A percentile compares a stretch with the other conserved stretches of the same genome.
These are phyloP conservation scores for Danio jaintianensis DNA, from an alignment of 2,797 vertebrate genomes.

Conservation along the genomic window DNA sequence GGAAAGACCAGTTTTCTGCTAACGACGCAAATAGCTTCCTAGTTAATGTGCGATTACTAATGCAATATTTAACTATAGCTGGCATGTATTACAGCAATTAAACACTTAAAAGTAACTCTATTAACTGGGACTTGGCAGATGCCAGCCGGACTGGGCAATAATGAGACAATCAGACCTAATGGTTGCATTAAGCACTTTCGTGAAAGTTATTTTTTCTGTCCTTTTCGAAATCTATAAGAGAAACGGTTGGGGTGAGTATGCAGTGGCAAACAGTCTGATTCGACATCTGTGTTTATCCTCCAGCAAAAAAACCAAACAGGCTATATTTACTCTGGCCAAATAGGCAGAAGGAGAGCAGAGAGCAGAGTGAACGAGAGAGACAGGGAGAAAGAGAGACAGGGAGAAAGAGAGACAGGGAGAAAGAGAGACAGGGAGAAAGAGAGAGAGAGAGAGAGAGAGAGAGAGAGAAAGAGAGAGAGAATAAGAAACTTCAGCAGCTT, in stretches of 20 bases:
- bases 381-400: neutral
- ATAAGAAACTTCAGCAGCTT: constrained; percentile 32
- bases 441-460: neutral
- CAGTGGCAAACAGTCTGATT: constrained; percentile 74
- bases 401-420: neutral
- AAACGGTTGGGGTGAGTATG: constrained; percentile 59
- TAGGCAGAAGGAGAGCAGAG: constrained; percentile 60
- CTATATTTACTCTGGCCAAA: constrained; percentile 83
- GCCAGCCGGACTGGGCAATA: neutral
- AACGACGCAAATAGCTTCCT: constrained; percentile 20
- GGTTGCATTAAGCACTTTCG: neutral
- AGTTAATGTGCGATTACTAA: constrained; percentile 43
- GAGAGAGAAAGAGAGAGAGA: neutral
- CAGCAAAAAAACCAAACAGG: constrained; percentile 77
- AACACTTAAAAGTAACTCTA: constrained; percentile 7
- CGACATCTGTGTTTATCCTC: constrained; percentile 86
- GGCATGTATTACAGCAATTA: constrained; percentile 6
- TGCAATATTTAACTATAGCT: constrained; percentile 41
- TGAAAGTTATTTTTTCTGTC: neutral
- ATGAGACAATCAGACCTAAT: neutral
- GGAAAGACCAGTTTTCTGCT: constrained; percentile 20
- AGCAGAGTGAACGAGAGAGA: neutral
- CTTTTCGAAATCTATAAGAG: constrained; percentile 20
- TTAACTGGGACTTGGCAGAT: constrained; percentile 1
- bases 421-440: too few species aligned